These are phyloP conservation scores for Melanotus villosus DNA, from an alignment of 2,888 invertebrate species.

Conservation along the genomic window DNA sequence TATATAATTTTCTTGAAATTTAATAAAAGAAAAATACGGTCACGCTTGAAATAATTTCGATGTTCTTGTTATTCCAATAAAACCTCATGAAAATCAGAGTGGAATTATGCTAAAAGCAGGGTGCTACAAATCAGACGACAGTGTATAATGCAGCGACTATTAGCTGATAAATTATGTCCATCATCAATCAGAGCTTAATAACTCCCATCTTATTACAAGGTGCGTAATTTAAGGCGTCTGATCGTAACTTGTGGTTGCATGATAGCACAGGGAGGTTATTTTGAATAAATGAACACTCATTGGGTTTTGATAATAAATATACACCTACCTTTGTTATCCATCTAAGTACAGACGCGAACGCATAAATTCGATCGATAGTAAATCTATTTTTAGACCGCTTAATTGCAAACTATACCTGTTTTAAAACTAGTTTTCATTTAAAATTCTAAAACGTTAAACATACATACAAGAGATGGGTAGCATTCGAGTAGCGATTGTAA, in stretches of 20 bases:
- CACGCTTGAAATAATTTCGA: not conserved
- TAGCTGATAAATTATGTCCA: constrained; percentile 29
- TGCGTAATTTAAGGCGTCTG: constrained; percentile 32
- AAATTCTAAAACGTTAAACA: constrained; percentile 35
- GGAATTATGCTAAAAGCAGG: not conserved
- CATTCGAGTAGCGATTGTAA: constrained; percentile 34
- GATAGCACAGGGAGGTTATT: constrained; percentile 22
- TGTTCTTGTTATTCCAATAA: not conserved
- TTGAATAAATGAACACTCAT: constrained; percentile 27
- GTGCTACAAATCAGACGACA: constrained; percentile 30
- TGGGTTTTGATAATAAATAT: constrained; percentile 37
- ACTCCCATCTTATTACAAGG: constrained; percentile 35
- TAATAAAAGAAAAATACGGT: too few relatives aligned
- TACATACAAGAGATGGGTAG: constrained; percentile 34
- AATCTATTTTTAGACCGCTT: constrained; percentile 40
- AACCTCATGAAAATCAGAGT: constrained; percentile 2
- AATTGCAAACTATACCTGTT: constrained; percentile 42
- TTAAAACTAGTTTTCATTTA: constrained; percentile 35
- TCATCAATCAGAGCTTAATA: constrained; percentile 38
- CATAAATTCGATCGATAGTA: constrained; percentile 40
- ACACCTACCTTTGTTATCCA: constrained; percentile 29
- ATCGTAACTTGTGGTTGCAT: constrained; percentile 27
- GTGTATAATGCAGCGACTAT: constrained; percentile 27
- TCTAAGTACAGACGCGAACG: constrained; percentile 16
- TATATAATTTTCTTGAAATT: too few relatives aligned